A percentile compares a stretch with the other conserved stretches of the same genome.
These are phyloP conservation scores for Euwallacea fornicatus DNA, from an alignment of 1,140 invertebrate genomes.

Conservation along the genomic window DNA sequence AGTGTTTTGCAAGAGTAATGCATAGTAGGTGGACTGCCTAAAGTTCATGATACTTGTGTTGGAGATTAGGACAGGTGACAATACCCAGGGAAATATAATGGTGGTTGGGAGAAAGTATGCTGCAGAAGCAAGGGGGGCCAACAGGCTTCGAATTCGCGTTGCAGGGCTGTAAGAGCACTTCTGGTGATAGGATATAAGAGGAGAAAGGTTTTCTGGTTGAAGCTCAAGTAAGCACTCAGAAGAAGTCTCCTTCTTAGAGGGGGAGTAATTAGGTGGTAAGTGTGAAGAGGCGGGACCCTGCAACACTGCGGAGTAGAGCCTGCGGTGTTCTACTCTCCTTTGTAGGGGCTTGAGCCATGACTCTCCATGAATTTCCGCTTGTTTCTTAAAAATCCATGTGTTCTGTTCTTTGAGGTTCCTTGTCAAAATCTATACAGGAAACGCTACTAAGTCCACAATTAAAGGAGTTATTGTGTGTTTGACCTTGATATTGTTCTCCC, in stretches of 20 bases:
- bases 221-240: too few relatives aligned
- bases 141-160: not conserved
- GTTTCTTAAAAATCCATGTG: conserved; percentile 31
- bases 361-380: not conserved
- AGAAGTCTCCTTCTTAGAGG: too few relatives aligned
- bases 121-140: not conserved
- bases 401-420: conserved; percentile 30
- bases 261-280: not conserved
- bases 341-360: not conserved
- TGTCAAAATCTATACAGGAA: conserved; percentile 13
- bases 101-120: not conserved
- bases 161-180: not conserved
- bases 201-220: not conserved
- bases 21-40: conserved; percentile 22
- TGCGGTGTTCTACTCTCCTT: conserved; percentile 7
- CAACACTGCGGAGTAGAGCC: conserved; percentile 46
- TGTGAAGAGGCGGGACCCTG: conserved; percentile 34
- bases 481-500: too few relatives aligned
- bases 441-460: not conserved
- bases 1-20: conserved; percentile 17
- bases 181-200: not conserved
- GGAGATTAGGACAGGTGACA: conserved; percentile 3
- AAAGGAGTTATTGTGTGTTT: too few relatives aligned
- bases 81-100: not conserved
- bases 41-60: conserved; percentile 18